Base-by-base conservation (phyloP, 2,113 vertebrate species). In the Melanotaenia duboulayi region DNA sequence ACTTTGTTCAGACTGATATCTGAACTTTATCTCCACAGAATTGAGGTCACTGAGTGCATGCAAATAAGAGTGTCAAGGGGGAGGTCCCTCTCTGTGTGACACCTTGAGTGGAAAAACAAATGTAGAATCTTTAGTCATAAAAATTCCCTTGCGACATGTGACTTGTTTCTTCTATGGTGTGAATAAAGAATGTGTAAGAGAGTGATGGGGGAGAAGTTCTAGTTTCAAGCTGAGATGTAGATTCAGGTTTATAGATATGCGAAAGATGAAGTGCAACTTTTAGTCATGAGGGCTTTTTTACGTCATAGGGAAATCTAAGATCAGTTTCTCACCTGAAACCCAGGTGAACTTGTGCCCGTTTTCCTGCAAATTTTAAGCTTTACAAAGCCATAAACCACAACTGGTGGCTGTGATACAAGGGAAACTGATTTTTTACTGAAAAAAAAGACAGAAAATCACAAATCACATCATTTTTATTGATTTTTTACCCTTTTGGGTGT, bases 71-170 rank as follows among this genome's bases (percentile, higher is more conserved):
- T 1, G 22, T 22, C 14, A 23, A 61, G 51, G 86, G 84, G 87
- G 71, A 68, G 51, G 62, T 70, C 87, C 87, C 87, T 7, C 28
- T 19, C 19, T 22, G 40, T 54, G 10, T 35, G 19, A 42, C 46
- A 65, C 23, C 37, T 10, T 25, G 55, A 65, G 62, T 55, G 87
- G 81, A 84, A 80, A 86, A 84, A 84, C 71, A 77, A 84, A 86
- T 82, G 57, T 63, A 64, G 17, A 51, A 20, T 68, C 25, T 68
- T 40, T 16, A 68, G 32, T 73, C 56, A 54, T 49, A 7, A 70
- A 85, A 86, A 81, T 35, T 64, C 63, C 80, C 75, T 74, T 1
- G 0, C 59, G 69, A 74, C 71, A 81, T 60, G 57, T 77, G 69
- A 82, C 71, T 55, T 35, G 12, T 80, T 69, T 61, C 71, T 76